These are phyloP conservation scores for Encarsia formosa DNA, from an alignment of 2,888 invertebrate genomes.

Conservation along the genomic window DNA sequence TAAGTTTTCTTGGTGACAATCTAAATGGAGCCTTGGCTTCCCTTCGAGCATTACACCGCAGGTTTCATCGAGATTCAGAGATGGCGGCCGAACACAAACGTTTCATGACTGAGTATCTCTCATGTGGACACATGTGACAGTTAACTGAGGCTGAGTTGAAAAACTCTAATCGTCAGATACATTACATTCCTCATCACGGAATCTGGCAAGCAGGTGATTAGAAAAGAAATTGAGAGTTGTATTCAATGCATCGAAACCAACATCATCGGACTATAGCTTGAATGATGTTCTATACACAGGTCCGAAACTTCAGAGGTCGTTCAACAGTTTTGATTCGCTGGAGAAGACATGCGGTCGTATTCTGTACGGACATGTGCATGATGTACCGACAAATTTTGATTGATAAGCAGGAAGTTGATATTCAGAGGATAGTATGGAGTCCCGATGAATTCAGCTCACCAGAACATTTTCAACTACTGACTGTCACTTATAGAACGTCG, in stretches of 20 bases:
- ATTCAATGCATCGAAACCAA: slow-evolving; percentile 3
- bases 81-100: neutral
- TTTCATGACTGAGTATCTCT: slow-evolving; percentile 1
- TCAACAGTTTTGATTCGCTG: neutral
- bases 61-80: neutral
- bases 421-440: neutral
- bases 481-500: no score
- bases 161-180: no score
- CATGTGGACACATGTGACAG: neutral
- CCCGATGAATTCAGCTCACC: neutral
- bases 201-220: slow-evolving; percentile 1
- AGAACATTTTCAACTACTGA: neutral
- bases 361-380: no score
- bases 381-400: no score
- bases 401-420: neutral
- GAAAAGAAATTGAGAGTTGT: neutral
- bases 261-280: neutral
- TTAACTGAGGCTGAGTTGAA: neutral
- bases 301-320: neutral
- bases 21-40: no score
- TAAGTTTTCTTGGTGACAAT: neutral
- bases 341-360: neutral
- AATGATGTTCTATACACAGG: no score
- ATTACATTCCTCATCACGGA: slow-evolving; percentile 2
- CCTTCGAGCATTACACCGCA: neutral